Base-by-base conservation (phyloP, 1,140 invertebrate genomes). In the Hylaeus anthracinus region DNA sequence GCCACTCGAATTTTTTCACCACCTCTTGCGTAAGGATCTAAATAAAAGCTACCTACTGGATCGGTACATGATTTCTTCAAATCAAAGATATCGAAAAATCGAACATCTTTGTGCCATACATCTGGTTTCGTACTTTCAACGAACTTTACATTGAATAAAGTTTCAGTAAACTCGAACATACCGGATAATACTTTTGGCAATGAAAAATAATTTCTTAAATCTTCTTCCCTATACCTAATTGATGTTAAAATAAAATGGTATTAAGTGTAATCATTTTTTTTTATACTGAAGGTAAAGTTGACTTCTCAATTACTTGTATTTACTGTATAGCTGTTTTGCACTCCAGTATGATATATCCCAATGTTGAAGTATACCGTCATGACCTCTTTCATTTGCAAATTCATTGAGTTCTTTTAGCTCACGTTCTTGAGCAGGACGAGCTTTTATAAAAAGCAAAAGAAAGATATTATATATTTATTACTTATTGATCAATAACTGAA, bases 321-420 rank as follows among this genome's bases (percentile, higher is more conserved):
- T 91, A 3, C 93, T 94, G 87, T 94, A 94, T 73, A 94, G 94
- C 86, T 96, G 96, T 90, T 97, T 96, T 88, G 96, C 95, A 79
- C 95, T 94, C 97, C 97, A 99, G 89, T 97, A 99, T 6, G 96
- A 95, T 70, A 99, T 94, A 92, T 99, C 98, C 95, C 97, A 99
- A 60, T 95, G 93, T 84, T 97, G 94, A 15, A 99, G 88, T 58
- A 94, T 0, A 14, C 94, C 94, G 41, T 96, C 92, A 85, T 97
- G 97, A 6, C 97, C 97, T 86, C 95, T 94, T 78, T 96, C 95
- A 48, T 90, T 90, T 3, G 98, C 97, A 94, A 98, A 99, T 63
- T 94, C 92, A 86, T 96, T 95, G 39, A 99, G 91, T 37, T 94
- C 90, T 43, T 95, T 93, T 1, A 99, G 89, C 94, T 99, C 98